phyloP scores from a whole-genome alignment of 2,888 invertebrate genomes.

The Hirtodrosophila histrioides region DNA sequence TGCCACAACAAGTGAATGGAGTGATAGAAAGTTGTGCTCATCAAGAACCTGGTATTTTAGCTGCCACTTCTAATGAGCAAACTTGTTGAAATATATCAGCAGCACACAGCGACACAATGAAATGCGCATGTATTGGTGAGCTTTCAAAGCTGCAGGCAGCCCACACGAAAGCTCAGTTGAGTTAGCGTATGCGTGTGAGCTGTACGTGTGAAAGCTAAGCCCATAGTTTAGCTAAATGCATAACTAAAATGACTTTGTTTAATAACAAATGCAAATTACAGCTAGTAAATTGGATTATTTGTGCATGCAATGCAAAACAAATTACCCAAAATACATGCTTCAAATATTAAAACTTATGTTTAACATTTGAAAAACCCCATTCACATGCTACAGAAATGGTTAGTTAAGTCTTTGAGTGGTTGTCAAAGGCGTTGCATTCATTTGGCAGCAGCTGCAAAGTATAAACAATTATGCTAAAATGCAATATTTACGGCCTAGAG shows the following conservation, averaged over 20 bases:
- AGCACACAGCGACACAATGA: background rate
- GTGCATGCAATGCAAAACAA: background rate
- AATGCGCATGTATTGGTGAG: conserved; percentile 7
- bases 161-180: background rate
- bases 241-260: background rate
- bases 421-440: conserved; percentile 34
- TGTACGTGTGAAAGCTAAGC: conserved; percentile 11
- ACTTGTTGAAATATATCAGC: conserved; percentile 7
- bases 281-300: conserved; percentile 3
- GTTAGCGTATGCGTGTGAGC: background rate
- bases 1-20: conserved; percentile 57
- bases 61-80: conserved; percentile 44
- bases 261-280: background rate
- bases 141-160: conserved; percentile 4
- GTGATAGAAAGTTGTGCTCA: conserved; percentile 66
- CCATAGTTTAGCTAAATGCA: background rate
- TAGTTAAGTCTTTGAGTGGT: conserved; percentile 11
- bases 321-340: background rate
- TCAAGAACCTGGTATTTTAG: conserved; percentile 39
- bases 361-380: background rate
- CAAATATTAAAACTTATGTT: background rate
- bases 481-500: conserved; percentile 69
- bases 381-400: conserved; percentile 7
- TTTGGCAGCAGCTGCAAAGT: conserved; percentile 64
- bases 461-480: conserved; percentile 77